Evolutionary conservation across 2,888 invertebrate genomes (phyloP).

Genomic region (Leptopterna dolabrata): DNA sequence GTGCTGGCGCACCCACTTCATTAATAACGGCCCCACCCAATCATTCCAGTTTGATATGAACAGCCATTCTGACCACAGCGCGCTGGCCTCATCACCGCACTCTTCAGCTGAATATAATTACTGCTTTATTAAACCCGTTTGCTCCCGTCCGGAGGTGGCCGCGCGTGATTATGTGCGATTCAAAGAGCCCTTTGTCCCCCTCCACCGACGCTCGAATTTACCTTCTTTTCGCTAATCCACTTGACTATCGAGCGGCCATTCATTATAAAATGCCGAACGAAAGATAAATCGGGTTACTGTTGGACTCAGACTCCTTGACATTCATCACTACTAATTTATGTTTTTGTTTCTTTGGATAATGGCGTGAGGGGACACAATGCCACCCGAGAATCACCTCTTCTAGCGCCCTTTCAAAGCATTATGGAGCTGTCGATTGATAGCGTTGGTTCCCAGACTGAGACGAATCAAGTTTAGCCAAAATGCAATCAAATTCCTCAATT

Average conservation of each 20-base stretch:
- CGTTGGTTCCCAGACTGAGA: too few relatives aligned
- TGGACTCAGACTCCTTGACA: neutral
- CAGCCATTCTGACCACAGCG: neutral
- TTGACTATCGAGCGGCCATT: neutral
- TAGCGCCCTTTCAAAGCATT: too few relatives aligned
- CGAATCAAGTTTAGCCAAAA: too few relatives aligned
- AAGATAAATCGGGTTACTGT: neutral
- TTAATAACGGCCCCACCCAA: neutral
- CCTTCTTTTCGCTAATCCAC: neutral
- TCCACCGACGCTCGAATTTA: neutral
- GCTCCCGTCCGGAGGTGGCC: neutral
- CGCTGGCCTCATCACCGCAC: neutral
- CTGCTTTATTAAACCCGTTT: conserved; percentile 3
- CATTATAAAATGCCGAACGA: neutral
- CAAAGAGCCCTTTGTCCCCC: neutral
- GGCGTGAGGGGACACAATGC: too few relatives aligned
- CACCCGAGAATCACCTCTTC: too few relatives aligned
- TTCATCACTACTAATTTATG: too few relatives aligned
- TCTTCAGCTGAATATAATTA: neutral
- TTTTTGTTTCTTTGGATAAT: too few relatives aligned
- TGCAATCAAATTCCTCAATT: too few relatives aligned
- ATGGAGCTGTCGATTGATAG: too few relatives aligned
- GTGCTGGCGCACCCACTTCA: neutral
- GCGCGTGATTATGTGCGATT: neutral
- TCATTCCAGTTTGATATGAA: neutral